Evolutionary conservation across 2,797 vertebrate species (phyloP).

Genomic region (Onychomys leucogaster): DNA sequence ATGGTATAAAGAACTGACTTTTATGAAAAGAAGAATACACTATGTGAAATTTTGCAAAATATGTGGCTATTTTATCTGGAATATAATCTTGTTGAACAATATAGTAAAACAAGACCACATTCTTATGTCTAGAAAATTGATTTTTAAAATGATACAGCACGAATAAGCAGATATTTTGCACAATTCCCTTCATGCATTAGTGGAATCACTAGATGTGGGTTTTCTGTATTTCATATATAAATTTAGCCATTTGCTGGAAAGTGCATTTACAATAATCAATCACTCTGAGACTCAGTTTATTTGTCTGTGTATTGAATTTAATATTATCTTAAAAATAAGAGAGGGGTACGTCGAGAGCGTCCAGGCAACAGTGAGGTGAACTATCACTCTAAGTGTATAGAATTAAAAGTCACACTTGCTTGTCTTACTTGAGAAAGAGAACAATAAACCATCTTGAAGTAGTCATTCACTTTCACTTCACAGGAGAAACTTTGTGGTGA

Average conservation of each 20-base stretch:
- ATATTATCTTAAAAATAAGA: background rate
- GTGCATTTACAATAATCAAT: background rate
- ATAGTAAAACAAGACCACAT: background rate
- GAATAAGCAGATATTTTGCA: background rate
- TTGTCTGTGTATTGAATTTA: background rate
- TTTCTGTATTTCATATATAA: conserved; percentile 29
- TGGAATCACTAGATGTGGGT: background rate
- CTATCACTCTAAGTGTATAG: conserved; percentile 1
- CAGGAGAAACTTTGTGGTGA: background rate
- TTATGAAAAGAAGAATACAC: background rate
- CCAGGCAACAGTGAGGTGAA: background rate
- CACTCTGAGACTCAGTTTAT: background rate
- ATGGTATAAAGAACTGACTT: background rate
- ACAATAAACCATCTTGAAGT: background rate
- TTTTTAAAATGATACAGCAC: background rate
- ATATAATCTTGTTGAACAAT: background rate
- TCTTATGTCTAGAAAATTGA: background rate
- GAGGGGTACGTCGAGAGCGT: too few relatives aligned
- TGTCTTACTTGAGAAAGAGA: background rate
- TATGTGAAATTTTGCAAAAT: background rate
- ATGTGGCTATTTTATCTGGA: background rate
- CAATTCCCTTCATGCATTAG: background rate
- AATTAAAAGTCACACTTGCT: background rate
- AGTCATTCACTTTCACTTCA: background rate
- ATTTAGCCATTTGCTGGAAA: background rate